These are phyloP conservation scores for Thamnophis elegans DNA, from an alignment of 2,797 vertebrate genomes.

Conservation along the genomic window DNA sequence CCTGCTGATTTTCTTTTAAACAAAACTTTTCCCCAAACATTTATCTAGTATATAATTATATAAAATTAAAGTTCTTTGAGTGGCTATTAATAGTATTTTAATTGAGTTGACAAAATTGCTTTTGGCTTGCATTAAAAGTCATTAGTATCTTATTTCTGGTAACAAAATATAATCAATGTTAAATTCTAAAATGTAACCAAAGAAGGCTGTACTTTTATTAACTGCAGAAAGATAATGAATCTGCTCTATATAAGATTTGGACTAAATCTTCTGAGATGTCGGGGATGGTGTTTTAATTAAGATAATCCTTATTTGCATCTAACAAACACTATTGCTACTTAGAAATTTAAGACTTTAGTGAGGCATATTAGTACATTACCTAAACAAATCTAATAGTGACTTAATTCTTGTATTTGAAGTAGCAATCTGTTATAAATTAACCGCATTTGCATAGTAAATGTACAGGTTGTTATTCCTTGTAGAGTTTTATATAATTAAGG, in stretches of 20 bases:
- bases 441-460: constrained; percentile 71
- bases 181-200: constrained; percentile 73
- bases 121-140: constrained; percentile 71
- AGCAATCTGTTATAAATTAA: constrained; percentile 76
- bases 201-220: constrained; percentile 77
- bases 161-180: constrained; percentile 78
- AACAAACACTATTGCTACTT: constrained; percentile 70
- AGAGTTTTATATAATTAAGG: constrained; percentile 68
- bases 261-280: constrained; percentile 72
- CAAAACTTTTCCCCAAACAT: constrained; percentile 34
- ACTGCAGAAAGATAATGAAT: constrained; percentile 74
- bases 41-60: constrained; percentile 48
- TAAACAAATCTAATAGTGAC: constrained; percentile 72
- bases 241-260: constrained; percentile 72
- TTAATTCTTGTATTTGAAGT: constrained; percentile 75
- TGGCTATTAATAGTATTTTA: constrained; percentile 71
- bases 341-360: constrained; percentile 72
- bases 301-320: constrained; percentile 76
- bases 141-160: constrained; percentile 76
- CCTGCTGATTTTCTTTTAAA: constrained; percentile 22
- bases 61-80: constrained; percentile 70
- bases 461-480: constrained; percentile 68
- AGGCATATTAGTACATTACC: constrained; percentile 70
- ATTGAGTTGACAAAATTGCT: constrained; percentile 76
- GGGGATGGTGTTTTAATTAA: constrained; percentile 77